Evolutionary conservation across 2,888 invertebrate species (phyloP), one percentile per base, ranked within the genome.

Genomic region (Drosophila multiciliata): DNA sequence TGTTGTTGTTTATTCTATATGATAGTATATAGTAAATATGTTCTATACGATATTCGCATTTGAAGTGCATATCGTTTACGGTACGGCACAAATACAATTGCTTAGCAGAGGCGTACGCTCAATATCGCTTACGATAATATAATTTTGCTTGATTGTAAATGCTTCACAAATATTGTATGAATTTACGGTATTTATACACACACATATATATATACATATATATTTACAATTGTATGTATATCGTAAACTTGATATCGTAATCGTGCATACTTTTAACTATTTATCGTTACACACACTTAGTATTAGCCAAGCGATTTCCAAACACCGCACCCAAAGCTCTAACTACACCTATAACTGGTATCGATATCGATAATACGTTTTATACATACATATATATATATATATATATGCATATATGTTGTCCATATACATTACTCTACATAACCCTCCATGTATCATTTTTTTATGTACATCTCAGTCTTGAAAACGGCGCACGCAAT

Each of bases 261-360:
- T 38, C 36, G 60, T 54, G 57, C n/a, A 20, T 78, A 73, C 50
- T 58, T 78, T 63, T 82, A 75, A 62, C 55, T 76, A 82, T 76
- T 83, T 85, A 82, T 87, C 67, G 55, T 70, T 68, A 40, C 55
- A 66, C 71, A 50, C 67, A 63, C 55, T 60, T 83, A 87, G 83
- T 87, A 83, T 87, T 83, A 83, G 71, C 72, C 66, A 50, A 35
- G 38, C 29, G 53, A 38, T 70, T 53, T 29, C 9, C 12, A 36
- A 35, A 32, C n/a, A 35, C 35, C 42, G 29, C 45, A 48, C 8
- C 23, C 57, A 58, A 32, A 38, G 23, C 40, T 57, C 45, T 35
- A 38, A 45, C 20, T 17, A 35, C n/a, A 60, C 35, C 20, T 42
- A 17, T 26, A 36, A 36, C 3, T 8, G n/a, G 5, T 40, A 20